phyloP scores from a whole-genome alignment of 2,113 vertebrate species.

The Pituophis catenifer region DNA sequence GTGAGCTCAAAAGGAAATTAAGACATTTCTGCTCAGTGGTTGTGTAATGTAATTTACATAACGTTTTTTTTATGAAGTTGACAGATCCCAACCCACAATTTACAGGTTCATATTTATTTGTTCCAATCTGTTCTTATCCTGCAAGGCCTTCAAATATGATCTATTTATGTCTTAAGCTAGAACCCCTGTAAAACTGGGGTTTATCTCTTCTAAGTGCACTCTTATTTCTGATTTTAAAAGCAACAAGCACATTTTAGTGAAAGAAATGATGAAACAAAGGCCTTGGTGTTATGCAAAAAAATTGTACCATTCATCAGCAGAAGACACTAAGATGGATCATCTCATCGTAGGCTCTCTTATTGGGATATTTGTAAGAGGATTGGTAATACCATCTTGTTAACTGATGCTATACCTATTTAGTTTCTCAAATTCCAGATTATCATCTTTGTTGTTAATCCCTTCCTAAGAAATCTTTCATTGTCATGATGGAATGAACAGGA shows the following conservation, averaged over 20 bases:
- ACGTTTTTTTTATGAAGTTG: not conserved
- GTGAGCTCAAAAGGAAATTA: not conserved
- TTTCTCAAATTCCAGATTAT: not conserved
- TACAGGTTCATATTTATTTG: not conserved
- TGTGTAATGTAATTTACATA: not conserved
- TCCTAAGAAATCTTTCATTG: not conserved
- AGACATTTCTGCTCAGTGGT: not conserved
- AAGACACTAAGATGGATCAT: not conserved
- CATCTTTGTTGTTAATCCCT: not conserved
- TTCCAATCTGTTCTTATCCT: not conserved
- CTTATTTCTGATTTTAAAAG: not conserved
- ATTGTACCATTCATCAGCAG: not conserved
- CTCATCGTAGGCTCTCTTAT: not conserved
- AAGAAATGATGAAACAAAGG: not conserved
- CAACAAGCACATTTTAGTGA: not conserved
- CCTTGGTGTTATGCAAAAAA: not conserved
- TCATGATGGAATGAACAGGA: not conserved
- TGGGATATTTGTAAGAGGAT: not conserved
- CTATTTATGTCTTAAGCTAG: not conserved
- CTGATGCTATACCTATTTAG: not conserved
- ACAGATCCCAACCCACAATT: not conserved
- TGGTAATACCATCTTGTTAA: not conserved
- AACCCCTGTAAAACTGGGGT: not conserved
- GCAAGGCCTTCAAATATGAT: not conserved
- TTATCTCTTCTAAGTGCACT: too few relatives aligned